Evolutionary conservation across 2,888 invertebrate genomes (phyloP).

Genomic region (Epiblema foenella): DNA sequence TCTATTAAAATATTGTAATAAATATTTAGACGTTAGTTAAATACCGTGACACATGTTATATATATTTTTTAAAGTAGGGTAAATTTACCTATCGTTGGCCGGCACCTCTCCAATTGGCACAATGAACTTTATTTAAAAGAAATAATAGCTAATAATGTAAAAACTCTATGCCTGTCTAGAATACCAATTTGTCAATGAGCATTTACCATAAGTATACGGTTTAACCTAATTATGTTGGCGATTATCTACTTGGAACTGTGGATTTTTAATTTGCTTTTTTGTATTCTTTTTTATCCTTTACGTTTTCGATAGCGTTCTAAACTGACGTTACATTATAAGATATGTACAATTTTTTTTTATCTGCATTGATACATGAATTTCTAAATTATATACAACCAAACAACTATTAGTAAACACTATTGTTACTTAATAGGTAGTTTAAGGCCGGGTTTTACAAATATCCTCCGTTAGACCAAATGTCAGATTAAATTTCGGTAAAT

Average conservation of each 20-base stretch:
- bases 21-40: conserved; percentile 1
- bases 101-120: neutral
- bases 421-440: conserved; percentile 33
- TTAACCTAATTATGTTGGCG: too few species aligned
- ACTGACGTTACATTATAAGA: too few species aligned
- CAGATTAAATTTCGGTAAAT: neutral
- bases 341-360: too few species aligned
- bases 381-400: neutral
- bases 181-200: neutral
- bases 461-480: too few species aligned
- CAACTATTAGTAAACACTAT: neutral
- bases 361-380: neutral
- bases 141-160: neutral
- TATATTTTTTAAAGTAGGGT: neutral
- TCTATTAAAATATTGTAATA: conserved; percentile 8
- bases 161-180: neutral
- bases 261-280: neutral
- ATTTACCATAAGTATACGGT: too few species aligned
- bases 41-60: neutral
- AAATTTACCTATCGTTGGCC: neutral
- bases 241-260: neutral
- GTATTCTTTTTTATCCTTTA: neutral
- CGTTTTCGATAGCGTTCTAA: too few species aligned
- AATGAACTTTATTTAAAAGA: too few species aligned
- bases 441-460: too few species aligned